A percentile compares a stretch with the other conserved stretches of the same genome.
These are phyloP conservation scores for Turnix velox DNA, from an alignment of 2,113 vertebrate genomes.

Conservation along the genomic window DNA sequence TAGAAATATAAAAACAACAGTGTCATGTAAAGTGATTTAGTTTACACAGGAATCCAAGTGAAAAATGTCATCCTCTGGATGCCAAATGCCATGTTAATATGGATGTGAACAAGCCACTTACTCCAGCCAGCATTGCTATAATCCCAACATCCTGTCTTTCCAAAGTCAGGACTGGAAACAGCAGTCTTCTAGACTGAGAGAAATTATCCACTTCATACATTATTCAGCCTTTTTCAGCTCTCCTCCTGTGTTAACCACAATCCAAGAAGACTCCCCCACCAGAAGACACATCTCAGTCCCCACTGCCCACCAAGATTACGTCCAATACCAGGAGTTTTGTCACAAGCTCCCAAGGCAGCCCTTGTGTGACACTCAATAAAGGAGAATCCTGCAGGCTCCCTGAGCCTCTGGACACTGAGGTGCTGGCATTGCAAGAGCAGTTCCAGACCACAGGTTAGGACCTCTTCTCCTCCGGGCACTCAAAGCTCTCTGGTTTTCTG, in stretches of 20 bases:
- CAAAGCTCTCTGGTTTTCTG: background rate
- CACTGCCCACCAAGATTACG: background rate
- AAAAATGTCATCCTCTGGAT: background rate
- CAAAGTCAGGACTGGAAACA: background rate
- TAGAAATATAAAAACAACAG: conserved; percentile 1
- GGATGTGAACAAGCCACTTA: background rate
- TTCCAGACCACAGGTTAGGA: background rate
- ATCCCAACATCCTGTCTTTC: background rate
- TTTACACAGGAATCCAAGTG: background rate
- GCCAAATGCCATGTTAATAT: background rate
- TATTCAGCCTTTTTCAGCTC: background rate
- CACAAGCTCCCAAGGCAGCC: background rate
- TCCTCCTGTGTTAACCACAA: background rate
- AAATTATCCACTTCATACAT: background rate
- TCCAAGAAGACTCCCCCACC: background rate
- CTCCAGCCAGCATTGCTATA: background rate
- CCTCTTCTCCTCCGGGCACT: background rate
- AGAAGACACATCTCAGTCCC: background rate
- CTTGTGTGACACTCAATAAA: background rate
- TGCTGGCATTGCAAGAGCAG: background rate
- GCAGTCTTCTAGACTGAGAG: background rate
- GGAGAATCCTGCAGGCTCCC: background rate
- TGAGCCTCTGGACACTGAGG: background rate
- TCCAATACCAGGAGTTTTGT: background rate
- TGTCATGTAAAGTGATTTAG: background rate